Evolutionary conservation across 2,797 vertebrate genomes (phyloP), one percentile per base, ranked within the genome.

Genomic region (Hylomyscus alleni): DNA sequence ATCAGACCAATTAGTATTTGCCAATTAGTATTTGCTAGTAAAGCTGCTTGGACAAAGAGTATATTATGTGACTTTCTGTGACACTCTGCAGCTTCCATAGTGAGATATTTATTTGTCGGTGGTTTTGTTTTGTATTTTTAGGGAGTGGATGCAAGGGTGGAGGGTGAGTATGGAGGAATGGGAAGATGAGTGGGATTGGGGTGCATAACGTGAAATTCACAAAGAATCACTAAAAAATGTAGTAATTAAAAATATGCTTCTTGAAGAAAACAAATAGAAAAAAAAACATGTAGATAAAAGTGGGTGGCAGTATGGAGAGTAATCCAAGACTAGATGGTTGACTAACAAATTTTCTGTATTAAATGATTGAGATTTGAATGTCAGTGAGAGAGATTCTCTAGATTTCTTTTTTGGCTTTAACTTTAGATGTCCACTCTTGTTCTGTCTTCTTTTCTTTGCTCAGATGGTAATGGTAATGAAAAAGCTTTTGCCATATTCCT

Each of bases 291-390:
- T 29, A 56, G 31, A n/a, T 67, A 69, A 24, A 40, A 88, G 40
- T n/a, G 2, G 5, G 17, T 44, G 4, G 6, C 1, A 13, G n/a
- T 40, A 40, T 44, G 2, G 26, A 34, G 14, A 4, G 5, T 47
- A 44, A 65, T 34, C 0, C 10, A 50, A 17, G n/a, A 72, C 90
- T 90, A 62, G 15, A 22, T 92, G 60, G 4, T 62, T 88, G 62
- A 82, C 29, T 92, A 85, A 78, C 31, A 80, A 29, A 4, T 62
- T 89, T 77, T 17, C 62, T 56, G 44, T 10, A 26, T 13, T 69
- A 47, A 93, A 81, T 88, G n/a, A 2, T 31, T 80, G 22, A 83
- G 34, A 29, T 81, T 47, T 84, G 34, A n/a, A 77, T 29, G 29
- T n/a, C 56, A 62, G 3, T 15, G 31, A 90, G 20, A 86, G 17